Conservation (phyloP, 1,140 invertebrate species). For the Bombus cullumanus region DNA sequence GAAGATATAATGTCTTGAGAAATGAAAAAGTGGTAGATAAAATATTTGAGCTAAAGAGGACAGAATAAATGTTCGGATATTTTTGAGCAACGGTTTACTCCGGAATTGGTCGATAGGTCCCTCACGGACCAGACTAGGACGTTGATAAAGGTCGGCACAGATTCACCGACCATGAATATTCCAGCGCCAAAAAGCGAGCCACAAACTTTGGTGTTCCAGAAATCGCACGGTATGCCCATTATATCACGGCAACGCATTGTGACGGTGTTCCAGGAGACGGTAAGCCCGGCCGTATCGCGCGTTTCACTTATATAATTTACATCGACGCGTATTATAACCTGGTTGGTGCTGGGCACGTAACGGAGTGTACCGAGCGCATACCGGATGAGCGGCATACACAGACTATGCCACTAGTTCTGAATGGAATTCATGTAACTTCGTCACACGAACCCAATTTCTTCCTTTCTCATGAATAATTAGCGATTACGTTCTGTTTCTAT, state of each 20-base stretch:
- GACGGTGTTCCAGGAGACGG: slow-evolving; percentile 9
- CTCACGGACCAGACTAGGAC: not conserved
- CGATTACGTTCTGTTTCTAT: not conserved
- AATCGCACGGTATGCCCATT: slow-evolving; percentile 42
- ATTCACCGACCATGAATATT: slow-evolving; percentile 32
- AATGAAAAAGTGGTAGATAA: not conserved
- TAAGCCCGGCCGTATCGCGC: slow-evolving; percentile 24
- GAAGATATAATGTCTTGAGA: too few relatives aligned
- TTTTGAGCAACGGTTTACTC: not conserved
- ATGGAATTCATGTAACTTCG: slow-evolving; percentile 48
- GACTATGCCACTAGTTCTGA: slow-evolving; percentile 16
- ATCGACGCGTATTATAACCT: slow-evolving; percentile 50
- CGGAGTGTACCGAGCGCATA: slow-evolving; percentile 49
- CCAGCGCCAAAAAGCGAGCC: slow-evolving; percentile 18
- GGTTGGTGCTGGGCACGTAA: slow-evolving; percentile 33
- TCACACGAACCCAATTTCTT: slow-evolving; percentile 28
- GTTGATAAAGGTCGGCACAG: not conserved
- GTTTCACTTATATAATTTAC: slow-evolving; percentile 56
- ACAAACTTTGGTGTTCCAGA: slow-evolving; percentile 40
- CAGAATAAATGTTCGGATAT: not conserved
- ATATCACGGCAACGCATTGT: slow-evolving; percentile 46
- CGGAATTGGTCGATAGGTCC: not conserved
- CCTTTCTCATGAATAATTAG: slow-evolving; percentile 24
- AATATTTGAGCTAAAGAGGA: not conserved
- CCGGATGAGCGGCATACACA: slow-evolving; percentile 33